These are phyloP conservation scores for Acanthiza pusilla DNA, from an alignment of 2,797 vertebrate species.

Conservation along the genomic window DNA sequence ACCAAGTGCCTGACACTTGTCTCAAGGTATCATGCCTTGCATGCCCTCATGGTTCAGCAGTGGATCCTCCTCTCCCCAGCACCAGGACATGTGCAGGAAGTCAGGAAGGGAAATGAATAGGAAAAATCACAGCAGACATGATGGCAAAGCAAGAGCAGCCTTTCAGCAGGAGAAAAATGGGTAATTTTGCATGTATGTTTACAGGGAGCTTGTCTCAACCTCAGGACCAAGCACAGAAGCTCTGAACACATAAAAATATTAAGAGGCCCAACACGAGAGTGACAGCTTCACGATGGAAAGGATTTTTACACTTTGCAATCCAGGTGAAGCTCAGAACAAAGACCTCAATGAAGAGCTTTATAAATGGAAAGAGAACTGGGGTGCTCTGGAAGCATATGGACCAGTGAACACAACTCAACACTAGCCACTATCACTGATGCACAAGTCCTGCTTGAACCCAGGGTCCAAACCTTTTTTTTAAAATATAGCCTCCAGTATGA, in stretches of 20 bases:
- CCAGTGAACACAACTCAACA: background rate
- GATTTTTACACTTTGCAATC: background rate
- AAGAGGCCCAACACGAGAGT: background rate
- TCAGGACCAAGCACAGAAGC: background rate
- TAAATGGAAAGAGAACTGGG: background rate
- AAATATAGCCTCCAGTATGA: background rate
- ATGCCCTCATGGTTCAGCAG: background rate
- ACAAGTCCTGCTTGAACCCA: background rate
- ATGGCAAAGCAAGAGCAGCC: background rate
- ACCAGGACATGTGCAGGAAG: accelerated
- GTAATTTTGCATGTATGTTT: background rate
- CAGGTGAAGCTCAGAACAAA: background rate
- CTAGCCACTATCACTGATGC: accelerated
- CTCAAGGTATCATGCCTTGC: background rate
- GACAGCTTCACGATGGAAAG: background rate
- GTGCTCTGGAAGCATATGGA: background rate
- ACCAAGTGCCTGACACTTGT: background rate
- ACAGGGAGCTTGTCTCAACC: background rate
- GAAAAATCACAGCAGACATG: accelerated
- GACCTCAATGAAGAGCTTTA: background rate
- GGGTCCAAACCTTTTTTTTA: background rate
- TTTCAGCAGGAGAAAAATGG: background rate
- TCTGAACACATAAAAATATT: background rate
- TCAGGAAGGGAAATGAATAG: background rate
- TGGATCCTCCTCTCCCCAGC: background rate